A percentile compares a stretch with the other conserved stretches of the same genome.
Evolutionary conservation across 1,140 invertebrate species (phyloP).

Genomic region (Drosophila trapezifrons): DNA sequence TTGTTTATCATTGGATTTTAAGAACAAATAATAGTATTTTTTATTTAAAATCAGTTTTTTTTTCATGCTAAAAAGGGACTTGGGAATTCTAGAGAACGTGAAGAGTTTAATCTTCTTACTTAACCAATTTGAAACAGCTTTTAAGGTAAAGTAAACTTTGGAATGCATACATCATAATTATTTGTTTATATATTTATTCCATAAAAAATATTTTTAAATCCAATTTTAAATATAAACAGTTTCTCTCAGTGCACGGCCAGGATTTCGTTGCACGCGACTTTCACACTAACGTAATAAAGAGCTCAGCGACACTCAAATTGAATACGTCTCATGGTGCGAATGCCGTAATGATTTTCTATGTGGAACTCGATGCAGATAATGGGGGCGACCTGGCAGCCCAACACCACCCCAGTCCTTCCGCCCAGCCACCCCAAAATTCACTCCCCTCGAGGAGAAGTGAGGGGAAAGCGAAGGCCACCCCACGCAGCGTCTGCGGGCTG

Average conservation of each 20-base stretch:
- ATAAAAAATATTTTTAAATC: background rate
- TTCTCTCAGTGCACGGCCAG: constrained; percentile 28
- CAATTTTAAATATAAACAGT: background rate
- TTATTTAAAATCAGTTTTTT: no score
- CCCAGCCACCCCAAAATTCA: constrained; percentile 12
- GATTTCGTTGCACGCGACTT: constrained; percentile 75
- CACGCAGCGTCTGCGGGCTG: constrained; percentile 49
- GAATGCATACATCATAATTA: background rate
- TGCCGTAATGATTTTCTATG: constrained; percentile 83
- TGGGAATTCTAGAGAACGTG: no score
- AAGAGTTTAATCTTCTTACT: no score
- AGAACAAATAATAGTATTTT: no score
- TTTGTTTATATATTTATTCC: background rate
- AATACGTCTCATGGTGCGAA: constrained; percentile 81
- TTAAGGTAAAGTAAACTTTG: background rate
- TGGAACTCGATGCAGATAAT: constrained; percentile 81
- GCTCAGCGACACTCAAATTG: constrained; percentile 84
- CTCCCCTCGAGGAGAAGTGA: constrained; percentile 5
- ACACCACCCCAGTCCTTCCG: constrained; percentile 16
- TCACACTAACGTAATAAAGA: constrained; percentile 84
- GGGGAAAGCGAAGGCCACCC: constrained; percentile 32
- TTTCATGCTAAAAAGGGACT: no score
- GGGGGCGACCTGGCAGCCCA: constrained; percentile 45
- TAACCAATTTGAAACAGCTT: background rate
- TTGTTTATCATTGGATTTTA: no score